A percentile compares a stretch with the other conserved stretches of the same genome.
These are phyloP conservation scores for Phaetusa simplex DNA, from an alignment of 2,113 vertebrate genomes.

Conservation along the genomic window DNA sequence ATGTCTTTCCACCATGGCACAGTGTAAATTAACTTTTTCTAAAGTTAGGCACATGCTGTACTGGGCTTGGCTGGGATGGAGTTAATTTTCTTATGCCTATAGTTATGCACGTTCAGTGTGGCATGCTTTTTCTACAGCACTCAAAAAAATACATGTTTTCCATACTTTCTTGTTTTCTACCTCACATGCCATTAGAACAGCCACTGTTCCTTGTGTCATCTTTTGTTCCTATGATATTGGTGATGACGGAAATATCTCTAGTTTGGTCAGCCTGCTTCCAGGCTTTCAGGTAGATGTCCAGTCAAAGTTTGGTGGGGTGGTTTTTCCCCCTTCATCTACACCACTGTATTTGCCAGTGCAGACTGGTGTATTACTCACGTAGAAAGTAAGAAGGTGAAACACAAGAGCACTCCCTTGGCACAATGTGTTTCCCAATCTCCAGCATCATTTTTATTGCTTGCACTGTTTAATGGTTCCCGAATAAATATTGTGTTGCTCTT, in stretches of 20 bases:
- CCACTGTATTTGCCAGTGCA: background rate
- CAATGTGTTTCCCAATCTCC: background rate
- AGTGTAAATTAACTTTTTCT: background rate
- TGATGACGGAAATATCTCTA: background rate
- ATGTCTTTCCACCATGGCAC: background rate
- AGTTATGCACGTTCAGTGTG: background rate
- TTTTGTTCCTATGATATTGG: background rate
- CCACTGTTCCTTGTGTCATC: background rate
- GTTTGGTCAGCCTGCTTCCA: background rate
- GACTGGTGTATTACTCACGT: background rate
- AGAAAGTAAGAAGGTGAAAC: background rate
- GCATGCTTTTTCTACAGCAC: background rate
- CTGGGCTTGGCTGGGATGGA: background rate
- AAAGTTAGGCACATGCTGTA: rapidly evolving
- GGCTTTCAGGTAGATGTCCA: background rate
- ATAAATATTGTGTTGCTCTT: background rate
- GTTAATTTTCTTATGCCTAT: background rate
- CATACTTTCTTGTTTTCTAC: background rate
- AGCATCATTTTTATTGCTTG: background rate
- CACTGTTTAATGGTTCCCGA: background rate
- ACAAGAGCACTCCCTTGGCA: background rate
- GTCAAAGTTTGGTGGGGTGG: background rate
- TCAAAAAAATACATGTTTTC: background rate
- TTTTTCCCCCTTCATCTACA: background rate
- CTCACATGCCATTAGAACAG: background rate